A percentile compares a stretch with the other conserved stretches of the same genome.
phyloP scores from a whole-genome alignment of 2,113 vertebrate genomes.

The Antechinus stuartii region DNA sequence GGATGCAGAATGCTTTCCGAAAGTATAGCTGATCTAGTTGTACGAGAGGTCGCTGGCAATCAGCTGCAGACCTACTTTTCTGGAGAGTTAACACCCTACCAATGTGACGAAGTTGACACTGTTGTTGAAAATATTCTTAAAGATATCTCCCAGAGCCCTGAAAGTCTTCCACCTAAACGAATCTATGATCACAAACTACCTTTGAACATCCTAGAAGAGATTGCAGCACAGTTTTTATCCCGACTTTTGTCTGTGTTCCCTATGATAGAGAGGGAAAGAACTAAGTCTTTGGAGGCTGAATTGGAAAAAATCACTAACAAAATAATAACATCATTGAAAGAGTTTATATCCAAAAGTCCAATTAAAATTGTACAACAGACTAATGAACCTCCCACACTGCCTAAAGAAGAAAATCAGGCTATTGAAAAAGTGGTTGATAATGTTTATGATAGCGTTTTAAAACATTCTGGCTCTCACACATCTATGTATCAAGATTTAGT shows the following conservation, averaged over 20 bases:
- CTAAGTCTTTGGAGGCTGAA: slow-evolving; percentile 57
- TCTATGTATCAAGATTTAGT: slow-evolving; percentile 76
- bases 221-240: slow-evolving; percentile 72
- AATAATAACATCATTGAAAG: slow-evolving; percentile 75
- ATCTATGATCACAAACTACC: slow-evolving; percentile 39
- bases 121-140: slow-evolving; percentile 73
- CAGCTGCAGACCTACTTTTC: slow-evolving; percentile 77
- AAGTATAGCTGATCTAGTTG: slow-evolving; percentile 70
- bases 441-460: slow-evolving; percentile 68
- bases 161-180: not conserved
- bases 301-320: slow-evolving; percentile 71
- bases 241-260: slow-evolving; percentile 74
- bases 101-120: slow-evolving; percentile 67
- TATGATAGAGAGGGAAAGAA: slow-evolving; percentile 17
- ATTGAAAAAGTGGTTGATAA: slow-evolving; percentile 72
- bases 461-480: slow-evolving; percentile 66
- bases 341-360: slow-evolving; percentile 69
- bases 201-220: slow-evolving; percentile 71
- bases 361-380: slow-evolving; percentile 59
- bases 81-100: slow-evolving; percentile 67
- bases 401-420: slow-evolving; percentile 47
- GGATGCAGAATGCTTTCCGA: slow-evolving; percentile 76
- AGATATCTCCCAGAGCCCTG: not conserved
- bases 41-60: slow-evolving; percentile 72
- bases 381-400: slow-evolving; percentile 24